Percentiles rank a stretch among this genome's conserved stretches.
Evolutionary conservation across 1,140 invertebrate species (phyloP).

Genomic region (Dinoponera quadriceps): DNA sequence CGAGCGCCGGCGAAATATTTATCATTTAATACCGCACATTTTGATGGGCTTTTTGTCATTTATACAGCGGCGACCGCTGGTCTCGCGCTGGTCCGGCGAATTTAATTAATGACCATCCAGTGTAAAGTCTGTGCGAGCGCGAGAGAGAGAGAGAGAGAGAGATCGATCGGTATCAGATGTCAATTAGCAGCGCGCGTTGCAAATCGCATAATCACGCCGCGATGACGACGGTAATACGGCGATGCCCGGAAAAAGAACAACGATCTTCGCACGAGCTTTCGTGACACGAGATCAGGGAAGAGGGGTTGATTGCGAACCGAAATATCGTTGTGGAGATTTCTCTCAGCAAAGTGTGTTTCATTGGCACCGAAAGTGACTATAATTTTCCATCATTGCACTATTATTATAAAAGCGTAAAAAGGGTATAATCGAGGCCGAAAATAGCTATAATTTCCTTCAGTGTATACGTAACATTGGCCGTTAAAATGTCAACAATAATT

Average conservation of each 20-base stretch:
- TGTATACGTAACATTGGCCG: too few species aligned
- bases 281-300: neutral
- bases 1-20: slow-evolving; percentile 37
- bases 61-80: slow-evolving; percentile 46
- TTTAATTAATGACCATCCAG: slow-evolving; percentile 56
- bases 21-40: slow-evolving; percentile 52
- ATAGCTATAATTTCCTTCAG: too few species aligned
- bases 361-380: too few species aligned
- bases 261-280: neutral
- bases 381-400: too few species aligned
- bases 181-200: slow-evolving; percentile 56
- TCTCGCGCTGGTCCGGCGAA: slow-evolving; percentile 13
- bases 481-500: too few species aligned
- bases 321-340: neutral
- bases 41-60: slow-evolving; percentile 57
- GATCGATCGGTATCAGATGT: slow-evolving; percentile 59
- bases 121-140: slow-evolving; percentile 37
- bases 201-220: slow-evolving; percentile 40
- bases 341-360: too few species aligned
- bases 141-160: slow-evolving; percentile 4
- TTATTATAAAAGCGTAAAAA: too few species aligned
- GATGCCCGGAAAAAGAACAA: slow-evolving; percentile 22
- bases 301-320: neutral
- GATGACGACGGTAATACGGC: slow-evolving; percentile 5
- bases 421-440: too few species aligned